A percentile compares a stretch with the other conserved stretches of the same genome.
Conservation (phyloP, 2,888 invertebrate genomes). For the Cerastoderma edule region DNA sequence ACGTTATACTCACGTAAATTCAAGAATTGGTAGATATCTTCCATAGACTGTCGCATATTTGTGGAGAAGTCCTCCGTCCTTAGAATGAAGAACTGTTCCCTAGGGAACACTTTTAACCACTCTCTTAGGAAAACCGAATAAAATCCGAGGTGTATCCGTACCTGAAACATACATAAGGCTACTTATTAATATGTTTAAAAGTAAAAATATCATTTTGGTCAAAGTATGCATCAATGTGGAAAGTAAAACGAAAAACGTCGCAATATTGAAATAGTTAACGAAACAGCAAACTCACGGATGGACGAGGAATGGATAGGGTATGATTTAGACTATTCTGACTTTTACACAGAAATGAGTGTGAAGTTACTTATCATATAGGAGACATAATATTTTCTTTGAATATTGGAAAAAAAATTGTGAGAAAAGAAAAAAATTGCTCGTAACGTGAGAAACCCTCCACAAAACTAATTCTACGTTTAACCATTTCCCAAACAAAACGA, state of each 20-base stretch:
- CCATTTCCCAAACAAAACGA: too few species aligned
- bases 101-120: conserved; percentile 64
- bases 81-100: conserved; percentile 59
- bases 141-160: conserved; percentile 63
- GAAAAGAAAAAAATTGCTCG: too few species aligned
- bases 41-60: conserved; percentile 39
- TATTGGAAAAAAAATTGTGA: too few species aligned
- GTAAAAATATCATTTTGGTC: not conserved
- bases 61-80: conserved; percentile 59
- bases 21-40: conserved; percentile 55
- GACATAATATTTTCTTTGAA: too few species aligned
- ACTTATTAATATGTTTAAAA: not conserved
- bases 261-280: not conserved
- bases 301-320: not conserved
- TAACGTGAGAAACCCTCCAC: too few species aligned
- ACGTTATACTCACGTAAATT: conserved; percentile 61
- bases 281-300: not conserved
- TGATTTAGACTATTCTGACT: not conserved
- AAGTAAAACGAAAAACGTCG: not conserved
- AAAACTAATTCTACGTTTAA: too few species aligned
- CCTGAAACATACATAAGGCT: conserved; percentile 43
- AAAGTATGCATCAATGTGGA: not conserved
- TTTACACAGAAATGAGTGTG: not conserved
- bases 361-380: too few species aligned
- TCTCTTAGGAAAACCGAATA: conserved; percentile 62